Conservation (phyloP, 2,888 invertebrate species). For the Pterobdella sp. region DNA sequence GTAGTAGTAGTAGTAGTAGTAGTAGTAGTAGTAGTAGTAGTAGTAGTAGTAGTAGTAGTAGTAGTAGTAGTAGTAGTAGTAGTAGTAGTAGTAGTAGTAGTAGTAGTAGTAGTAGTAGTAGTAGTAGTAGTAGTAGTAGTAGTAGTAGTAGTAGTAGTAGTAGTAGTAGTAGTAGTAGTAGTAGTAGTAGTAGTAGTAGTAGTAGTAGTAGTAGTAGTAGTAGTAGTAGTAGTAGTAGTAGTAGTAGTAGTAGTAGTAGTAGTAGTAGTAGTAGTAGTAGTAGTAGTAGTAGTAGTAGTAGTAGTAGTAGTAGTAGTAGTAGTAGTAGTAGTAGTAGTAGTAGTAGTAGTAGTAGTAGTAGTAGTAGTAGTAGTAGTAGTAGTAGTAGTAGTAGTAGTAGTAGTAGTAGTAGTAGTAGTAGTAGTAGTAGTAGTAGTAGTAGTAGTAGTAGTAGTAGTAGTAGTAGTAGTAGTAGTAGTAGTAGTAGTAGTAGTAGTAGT, state of each 20-base stretch:
- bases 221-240: constrained; percentile 8
- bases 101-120: constrained; percentile 1
- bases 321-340: constrained; percentile 19
- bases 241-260: constrained; percentile 8
- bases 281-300: constrained; percentile 18
- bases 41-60: constrained; percentile 5
- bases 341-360: constrained; percentile 19
- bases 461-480: background rate
- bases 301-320: constrained; percentile 19
- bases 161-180: constrained; percentile 8
- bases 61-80: constrained; percentile 18
- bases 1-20: constrained; percentile 11
- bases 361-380: constrained; percentile 18
- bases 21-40: constrained; percentile 3
- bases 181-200: constrained; percentile 8
- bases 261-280: constrained; percentile 10
- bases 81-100: constrained; percentile 12
- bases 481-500: constrained; percentile 19
- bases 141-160: constrained; percentile 8
- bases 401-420: constrained; percentile 14
- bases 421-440: background rate
- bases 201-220: constrained; percentile 8
- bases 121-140: constrained; percentile 8
- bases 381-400: constrained; percentile 13
- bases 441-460: background rate